A percentile compares a stretch with the other conserved stretches of the same genome.
phyloP scores from a whole-genome alignment of 2,113 vertebrate species.

The Corapipo altera region DNA sequence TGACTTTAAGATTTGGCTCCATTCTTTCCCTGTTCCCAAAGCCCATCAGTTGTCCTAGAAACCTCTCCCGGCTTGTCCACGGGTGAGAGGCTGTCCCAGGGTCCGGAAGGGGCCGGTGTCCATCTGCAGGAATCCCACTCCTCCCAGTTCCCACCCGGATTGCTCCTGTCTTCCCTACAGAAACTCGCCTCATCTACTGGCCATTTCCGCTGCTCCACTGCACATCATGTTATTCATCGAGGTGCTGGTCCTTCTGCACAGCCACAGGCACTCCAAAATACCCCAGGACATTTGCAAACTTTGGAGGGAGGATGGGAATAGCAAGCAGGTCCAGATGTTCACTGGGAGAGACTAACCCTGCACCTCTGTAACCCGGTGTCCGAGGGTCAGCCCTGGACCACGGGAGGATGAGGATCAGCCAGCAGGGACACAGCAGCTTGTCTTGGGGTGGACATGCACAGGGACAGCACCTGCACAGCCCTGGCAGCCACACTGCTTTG shows the following conservation, averaged over 20 bases:
- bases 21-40: slow-evolving; percentile 48
- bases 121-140: slow-evolving; percentile 1
- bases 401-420: background rate
- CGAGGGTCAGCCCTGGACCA: background rate
- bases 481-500: background rate
- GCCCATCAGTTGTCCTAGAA: slow-evolving; percentile 58
- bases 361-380: background rate
- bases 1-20: slow-evolving; percentile 55
- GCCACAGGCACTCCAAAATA: background rate
- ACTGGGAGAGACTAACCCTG: background rate
- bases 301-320: background rate
- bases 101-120: background rate
- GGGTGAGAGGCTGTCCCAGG: background rate
- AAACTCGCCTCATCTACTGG: background rate
- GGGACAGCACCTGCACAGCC: background rate
- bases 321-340: background rate
- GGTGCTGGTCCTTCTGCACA: background rate
- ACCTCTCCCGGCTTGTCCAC: background rate
- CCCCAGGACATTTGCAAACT: background rate
- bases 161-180: background rate
- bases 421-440: background rate
- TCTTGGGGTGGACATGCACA: background rate
- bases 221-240: background rate
- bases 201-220: background rate
- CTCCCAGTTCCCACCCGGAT: background rate